These are phyloP conservation scores for Hemiscyllium ocellatum DNA, from an alignment of 2,113 vertebrate genomes.

Conservation along the genomic window DNA sequence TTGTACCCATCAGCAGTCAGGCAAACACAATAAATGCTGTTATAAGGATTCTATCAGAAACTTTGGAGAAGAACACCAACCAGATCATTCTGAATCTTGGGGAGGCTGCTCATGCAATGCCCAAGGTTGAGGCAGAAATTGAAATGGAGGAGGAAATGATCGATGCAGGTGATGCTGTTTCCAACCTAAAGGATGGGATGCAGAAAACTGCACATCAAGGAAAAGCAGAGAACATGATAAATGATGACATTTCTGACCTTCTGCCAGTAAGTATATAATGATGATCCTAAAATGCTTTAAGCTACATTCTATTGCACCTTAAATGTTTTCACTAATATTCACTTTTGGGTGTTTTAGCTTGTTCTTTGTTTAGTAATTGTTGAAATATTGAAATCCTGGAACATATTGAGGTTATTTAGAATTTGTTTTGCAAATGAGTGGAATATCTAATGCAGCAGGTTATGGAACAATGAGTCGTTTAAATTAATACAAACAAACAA, in stretches of 20 bases:
- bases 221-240: constrained; percentile 48
- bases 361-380: neutral
- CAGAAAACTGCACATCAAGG: constrained; percentile 53
- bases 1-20: constrained; percentile 68
- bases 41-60: constrained; percentile 68
- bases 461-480: neutral
- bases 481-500: too few species aligned
- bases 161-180: constrained; percentile 30
- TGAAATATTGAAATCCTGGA: neutral
- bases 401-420: neutral
- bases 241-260: constrained; percentile 72
- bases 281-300: neutral
- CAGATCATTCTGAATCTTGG: constrained; percentile 63
- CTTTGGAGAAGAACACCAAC: constrained; percentile 68
- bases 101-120: constrained; percentile 54
- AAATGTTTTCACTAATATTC: neutral
- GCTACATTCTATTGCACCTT: too few species aligned
- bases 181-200: constrained; percentile 57
- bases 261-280: constrained; percentile 70
- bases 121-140: constrained; percentile 42
- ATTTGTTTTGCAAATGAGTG: neutral
- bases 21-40: constrained; percentile 74
- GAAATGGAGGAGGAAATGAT: constrained; percentile 52
- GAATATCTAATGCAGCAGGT: neutral
- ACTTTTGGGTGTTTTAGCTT: neutral